phyloP scores from a whole-genome alignment of 2,888 invertebrate species.

The Apotomis betuletana region DNA sequence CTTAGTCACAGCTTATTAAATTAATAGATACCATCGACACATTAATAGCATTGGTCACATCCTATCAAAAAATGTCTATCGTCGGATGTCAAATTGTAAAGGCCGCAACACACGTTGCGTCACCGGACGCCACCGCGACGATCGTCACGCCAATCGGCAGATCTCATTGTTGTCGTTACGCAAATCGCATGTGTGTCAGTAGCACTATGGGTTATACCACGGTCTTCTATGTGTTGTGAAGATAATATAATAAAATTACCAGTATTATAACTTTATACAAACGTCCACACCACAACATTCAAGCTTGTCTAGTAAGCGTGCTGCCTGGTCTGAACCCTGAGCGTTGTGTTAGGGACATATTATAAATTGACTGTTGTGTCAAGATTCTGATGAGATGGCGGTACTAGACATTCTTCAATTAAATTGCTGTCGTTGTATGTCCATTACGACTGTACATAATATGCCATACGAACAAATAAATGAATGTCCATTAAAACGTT shows the following conservation, averaged over 20 bases:
- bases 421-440: no score
- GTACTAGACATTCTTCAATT: no score
- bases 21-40: slow-evolving; percentile 44
- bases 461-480: no score
- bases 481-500: no score
- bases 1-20: slow-evolving; percentile 35
- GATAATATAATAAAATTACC: slow-evolving; percentile 2
- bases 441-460: no score
- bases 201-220: slow-evolving; percentile 37
- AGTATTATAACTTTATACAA: slow-evolving; percentile 6
- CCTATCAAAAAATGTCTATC: slow-evolving; percentile 55
- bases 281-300: background rate
- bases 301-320: background rate
- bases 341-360: no score
- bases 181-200: slow-evolving; percentile 58
- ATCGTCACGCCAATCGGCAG: slow-evolving; percentile 55
- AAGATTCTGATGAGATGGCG: no score
- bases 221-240: slow-evolving; percentile 27
- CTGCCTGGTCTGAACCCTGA: no score
- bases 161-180: slow-evolving; percentile 65
- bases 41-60: slow-evolving; percentile 57
- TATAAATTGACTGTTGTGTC: no score
- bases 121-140: slow-evolving; percentile 63
- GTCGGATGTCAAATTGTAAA: slow-evolving; percentile 56
- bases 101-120: slow-evolving; percentile 56